Conservation (phyloP, 2,888 invertebrate genomes). For the Eristalinus aeneus region DNA sequence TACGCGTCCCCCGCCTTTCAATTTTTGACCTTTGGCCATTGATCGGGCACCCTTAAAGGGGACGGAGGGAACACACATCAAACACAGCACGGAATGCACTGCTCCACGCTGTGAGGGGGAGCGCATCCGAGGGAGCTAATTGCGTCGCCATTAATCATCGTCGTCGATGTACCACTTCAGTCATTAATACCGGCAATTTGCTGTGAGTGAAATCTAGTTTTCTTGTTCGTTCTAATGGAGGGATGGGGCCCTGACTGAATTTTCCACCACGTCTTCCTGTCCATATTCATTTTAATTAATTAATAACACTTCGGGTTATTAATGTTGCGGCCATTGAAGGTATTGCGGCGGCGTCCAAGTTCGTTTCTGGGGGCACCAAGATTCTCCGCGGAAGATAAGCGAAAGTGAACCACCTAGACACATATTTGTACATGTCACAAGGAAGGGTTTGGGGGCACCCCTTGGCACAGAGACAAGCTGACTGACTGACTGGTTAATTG, state of each 20-base stretch:
- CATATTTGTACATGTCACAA: not conserved
- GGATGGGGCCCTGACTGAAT: not conserved
- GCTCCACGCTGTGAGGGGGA: not conserved
- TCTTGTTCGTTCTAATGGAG: slow-evolving; percentile 3
- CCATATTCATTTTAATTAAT: slow-evolving; percentile 35
- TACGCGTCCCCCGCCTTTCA: no score
- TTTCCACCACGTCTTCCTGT: not conserved
- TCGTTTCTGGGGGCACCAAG: slow-evolving; percentile 1
- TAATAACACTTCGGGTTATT: slow-evolving; percentile 35
- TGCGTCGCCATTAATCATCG: slow-evolving; percentile 20
- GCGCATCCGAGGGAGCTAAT: not conserved
- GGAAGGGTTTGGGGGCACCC: not conserved
- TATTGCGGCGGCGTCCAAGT: not conserved
- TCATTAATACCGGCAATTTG: slow-evolving; percentile 41
- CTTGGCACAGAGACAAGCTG: not conserved
- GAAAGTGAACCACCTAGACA: slow-evolving; percentile 10
- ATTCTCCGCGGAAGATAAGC: slow-evolving; percentile 35
- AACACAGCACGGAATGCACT: not conserved
- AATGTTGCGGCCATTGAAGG: slow-evolving; percentile 18
- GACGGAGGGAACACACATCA: not conserved
- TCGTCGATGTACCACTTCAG: slow-evolving; percentile 8
- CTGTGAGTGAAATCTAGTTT: slow-evolving; percentile 17
- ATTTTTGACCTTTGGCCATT: not conserved
- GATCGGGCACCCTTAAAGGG: not conserved
- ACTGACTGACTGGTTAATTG: slow-evolving; percentile 25